Conservation (phyloP, 2,113 vertebrate species). For the Hymenochirus boettgeri region DNA sequence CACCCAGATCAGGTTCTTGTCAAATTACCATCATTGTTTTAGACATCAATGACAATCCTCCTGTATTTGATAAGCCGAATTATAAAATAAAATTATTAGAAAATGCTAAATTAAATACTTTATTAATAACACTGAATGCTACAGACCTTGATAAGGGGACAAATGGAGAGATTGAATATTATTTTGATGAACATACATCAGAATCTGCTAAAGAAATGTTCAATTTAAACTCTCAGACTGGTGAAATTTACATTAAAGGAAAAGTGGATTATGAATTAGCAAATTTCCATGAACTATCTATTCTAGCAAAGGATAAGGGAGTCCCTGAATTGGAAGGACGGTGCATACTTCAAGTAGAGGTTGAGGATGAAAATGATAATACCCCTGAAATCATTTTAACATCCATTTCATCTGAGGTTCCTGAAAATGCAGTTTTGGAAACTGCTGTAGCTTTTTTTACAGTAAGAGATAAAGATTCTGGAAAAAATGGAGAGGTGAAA, state of each 20-base stretch:
- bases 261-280: constrained; percentile 66
- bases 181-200: constrained; percentile 68
- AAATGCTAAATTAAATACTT: constrained; percentile 55
- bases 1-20: constrained; percentile 60
- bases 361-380: constrained; percentile 70
- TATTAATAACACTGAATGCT: constrained; percentile 63
- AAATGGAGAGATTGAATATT: constrained; percentile 69
- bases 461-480: constrained; percentile 65
- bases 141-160: constrained; percentile 68
- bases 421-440: constrained; percentile 60
- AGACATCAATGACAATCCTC: constrained; percentile 70
- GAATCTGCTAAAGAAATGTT: constrained; percentile 63
- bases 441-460: constrained; percentile 66
- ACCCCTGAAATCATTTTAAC: constrained; percentile 64
- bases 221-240: constrained; percentile 58
- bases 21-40: constrained; percentile 62
- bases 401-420: constrained; percentile 64
- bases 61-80: constrained; percentile 54
- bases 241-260: constrained; percentile 64
- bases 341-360: constrained; percentile 67
- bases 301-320: constrained; percentile 71
- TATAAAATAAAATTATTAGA: constrained; percentile 62
- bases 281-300: constrained; percentile 62
- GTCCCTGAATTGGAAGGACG: constrained; percentile 58
- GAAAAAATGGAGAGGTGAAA: constrained; percentile 60